These are phyloP conservation scores for Paedocypris sp. DNA, from an alignment of 2,113 vertebrate genomes.

Conservation along the genomic window DNA sequence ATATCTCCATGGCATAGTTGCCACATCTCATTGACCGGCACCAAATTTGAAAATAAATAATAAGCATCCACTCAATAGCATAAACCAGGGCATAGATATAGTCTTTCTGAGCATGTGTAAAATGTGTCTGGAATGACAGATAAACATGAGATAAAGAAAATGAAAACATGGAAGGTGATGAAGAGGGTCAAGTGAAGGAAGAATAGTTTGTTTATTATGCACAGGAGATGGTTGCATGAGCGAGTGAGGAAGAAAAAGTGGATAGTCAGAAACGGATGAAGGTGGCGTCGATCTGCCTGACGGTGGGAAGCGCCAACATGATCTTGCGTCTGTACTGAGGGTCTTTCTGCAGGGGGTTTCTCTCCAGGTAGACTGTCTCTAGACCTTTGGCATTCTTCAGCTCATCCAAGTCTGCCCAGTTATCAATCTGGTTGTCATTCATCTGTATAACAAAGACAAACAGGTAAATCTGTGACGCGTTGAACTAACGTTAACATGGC, in stretches of 20 bases:
- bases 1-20: neutral
- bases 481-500: neutral
- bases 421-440: slow-evolving; percentile 93
- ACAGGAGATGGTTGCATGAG: slow-evolving; percentile 13
- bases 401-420: slow-evolving; percentile 93
- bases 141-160: neutral
- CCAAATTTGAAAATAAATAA: slow-evolving; percentile 38
- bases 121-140: slow-evolving; percentile 24
- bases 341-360: slow-evolving; percentile 93
- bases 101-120: slow-evolving; percentile 34
- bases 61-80: slow-evolving; percentile 39
- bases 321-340: slow-evolving; percentile 94
- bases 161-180: neutral
- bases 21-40: neutral
- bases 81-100: slow-evolving; percentile 39
- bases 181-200: neutral
- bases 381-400: slow-evolving; percentile 80
- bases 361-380: slow-evolving; percentile 91
- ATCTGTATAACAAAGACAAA: slow-evolving; percentile 60
- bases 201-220: slow-evolving; percentile 1
- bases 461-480: neutral
- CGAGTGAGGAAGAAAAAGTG: slow-evolving; percentile 32
- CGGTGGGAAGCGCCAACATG: slow-evolving; percentile 85
- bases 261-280: slow-evolving; percentile 82
- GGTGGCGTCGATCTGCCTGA: slow-evolving; percentile 94